Conservation (phyloP, 2,113 vertebrate species). For the Chloebia gouldiae region DNA sequence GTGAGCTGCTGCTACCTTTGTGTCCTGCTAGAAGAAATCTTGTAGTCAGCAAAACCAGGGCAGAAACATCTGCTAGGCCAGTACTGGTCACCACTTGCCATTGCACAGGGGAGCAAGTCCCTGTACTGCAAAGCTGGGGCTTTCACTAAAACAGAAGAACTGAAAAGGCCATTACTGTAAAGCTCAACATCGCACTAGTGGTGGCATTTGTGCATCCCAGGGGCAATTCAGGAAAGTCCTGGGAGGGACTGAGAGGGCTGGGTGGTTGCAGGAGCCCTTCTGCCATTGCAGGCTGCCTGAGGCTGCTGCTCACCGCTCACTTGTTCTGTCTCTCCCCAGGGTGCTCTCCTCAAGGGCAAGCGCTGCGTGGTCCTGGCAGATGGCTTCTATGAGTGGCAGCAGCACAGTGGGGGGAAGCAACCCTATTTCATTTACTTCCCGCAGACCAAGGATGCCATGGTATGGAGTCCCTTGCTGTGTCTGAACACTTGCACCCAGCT, state of each 20-base stretch:
- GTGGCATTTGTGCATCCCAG: accelerated
- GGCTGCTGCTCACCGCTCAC: background rate
- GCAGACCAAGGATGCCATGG: constrained; percentile 64
- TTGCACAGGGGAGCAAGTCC: background rate
- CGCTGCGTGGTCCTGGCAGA: constrained; percentile 94
- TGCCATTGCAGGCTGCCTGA: background rate
- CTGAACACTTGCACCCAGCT: background rate
- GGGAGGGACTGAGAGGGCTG: accelerated
- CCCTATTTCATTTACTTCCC: constrained; percentile 97
- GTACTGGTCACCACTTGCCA: accelerated
- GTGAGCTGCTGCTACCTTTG: constrained; percentile 62
- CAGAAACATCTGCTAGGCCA: background rate
- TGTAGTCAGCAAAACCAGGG: background rate
- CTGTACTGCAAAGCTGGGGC: background rate
- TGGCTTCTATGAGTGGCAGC: constrained; percentile 95
- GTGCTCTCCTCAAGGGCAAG: constrained; percentile 86
- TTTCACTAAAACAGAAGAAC: background rate
- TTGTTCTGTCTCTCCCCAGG: constrained; percentile 65
- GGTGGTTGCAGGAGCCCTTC: background rate
- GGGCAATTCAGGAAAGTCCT: background rate
- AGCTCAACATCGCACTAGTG: background rate
- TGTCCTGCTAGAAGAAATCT: background rate
- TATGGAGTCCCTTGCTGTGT: background rate
- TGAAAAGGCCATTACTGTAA: background rate
- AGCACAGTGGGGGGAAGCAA: constrained; percentile 76